Percentiles rank a stretch among this genome's conserved stretches.
phyloP scores from a whole-genome alignment of 2,888 invertebrate genomes.

The Drosophila robusta region DNA sequence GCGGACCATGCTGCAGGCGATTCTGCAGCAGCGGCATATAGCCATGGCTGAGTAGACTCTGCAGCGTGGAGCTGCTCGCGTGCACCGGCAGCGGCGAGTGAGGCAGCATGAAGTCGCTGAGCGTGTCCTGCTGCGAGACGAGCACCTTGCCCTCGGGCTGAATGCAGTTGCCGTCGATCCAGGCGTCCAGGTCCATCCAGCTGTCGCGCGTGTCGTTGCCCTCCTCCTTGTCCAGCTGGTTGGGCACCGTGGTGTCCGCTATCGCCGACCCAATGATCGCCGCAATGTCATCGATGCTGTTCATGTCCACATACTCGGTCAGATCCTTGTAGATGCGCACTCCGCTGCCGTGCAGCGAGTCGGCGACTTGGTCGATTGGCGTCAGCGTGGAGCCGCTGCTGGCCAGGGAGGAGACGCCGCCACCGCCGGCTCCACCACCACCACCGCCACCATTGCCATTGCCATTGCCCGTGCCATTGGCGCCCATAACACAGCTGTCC shows the following conservation, averaged over 20 bases:
- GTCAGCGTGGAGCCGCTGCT: slow-evolving; percentile 65
- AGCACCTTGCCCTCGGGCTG: slow-evolving; percentile 89
- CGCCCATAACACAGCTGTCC: slow-evolving; percentile 85
- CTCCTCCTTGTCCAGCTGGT: slow-evolving; percentile 89
- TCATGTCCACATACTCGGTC: slow-evolving; percentile 87
- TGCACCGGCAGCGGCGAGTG: slow-evolving; percentile 88
- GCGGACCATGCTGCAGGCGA: slow-evolving; percentile 91
- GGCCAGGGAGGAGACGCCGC: slow-evolving; percentile 50
- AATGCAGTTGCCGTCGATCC: slow-evolving; percentile 92
- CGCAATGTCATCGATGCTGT: slow-evolving; percentile 92
- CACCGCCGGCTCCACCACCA: slow-evolving; percentile 27
- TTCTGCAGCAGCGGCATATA: slow-evolving; percentile 93
- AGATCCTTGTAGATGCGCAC: slow-evolving; percentile 85
- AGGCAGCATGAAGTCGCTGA: slow-evolving; percentile 89
- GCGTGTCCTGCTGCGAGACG: slow-evolving; percentile 88
- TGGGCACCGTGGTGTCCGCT: slow-evolving; percentile 94
- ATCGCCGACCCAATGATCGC: slow-evolving; percentile 95
- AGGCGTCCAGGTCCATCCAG: slow-evolving; percentile 95
- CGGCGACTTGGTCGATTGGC: slow-evolving; percentile 86
- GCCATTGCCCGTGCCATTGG: slow-evolving; percentile 1
- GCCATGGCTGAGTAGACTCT: slow-evolving; percentile 91
- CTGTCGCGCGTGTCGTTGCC: slow-evolving; percentile 91
- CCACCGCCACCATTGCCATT: slow-evolving; percentile 44
- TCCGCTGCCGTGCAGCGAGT: slow-evolving; percentile 87
- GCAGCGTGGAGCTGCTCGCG: slow-evolving; percentile 90